phyloP scores from a whole-genome alignment of 1,140 invertebrate species.

The Papilio machaon region DNA sequence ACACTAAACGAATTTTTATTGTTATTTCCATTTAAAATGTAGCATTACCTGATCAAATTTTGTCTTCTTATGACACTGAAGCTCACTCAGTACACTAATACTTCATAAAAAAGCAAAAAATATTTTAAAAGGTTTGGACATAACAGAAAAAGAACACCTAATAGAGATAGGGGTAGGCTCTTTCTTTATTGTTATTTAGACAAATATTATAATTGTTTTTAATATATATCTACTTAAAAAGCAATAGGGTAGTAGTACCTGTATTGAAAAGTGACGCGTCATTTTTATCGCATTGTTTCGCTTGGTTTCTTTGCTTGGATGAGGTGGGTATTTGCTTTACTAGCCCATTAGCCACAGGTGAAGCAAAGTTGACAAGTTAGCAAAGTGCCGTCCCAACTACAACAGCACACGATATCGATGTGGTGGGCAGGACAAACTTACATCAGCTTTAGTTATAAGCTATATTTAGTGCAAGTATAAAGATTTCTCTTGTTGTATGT shows the following conservation, averaged over 20 bases:
- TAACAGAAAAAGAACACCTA: too few species aligned
- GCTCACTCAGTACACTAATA: neutral
- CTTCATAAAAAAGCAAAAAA: neutral
- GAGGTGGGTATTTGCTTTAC: conserved; percentile 5
- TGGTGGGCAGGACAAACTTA: neutral
- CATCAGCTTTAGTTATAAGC: neutral
- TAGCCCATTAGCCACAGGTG: neutral
- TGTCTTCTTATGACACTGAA: neutral
- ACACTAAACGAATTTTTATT: neutral
- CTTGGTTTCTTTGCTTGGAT: neutral
- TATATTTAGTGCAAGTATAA: too few species aligned
- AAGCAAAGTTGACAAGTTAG: neutral
- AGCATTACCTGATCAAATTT: neutral
- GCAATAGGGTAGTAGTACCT: too few species aligned
- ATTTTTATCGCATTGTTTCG: neutral
- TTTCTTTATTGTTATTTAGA: too few species aligned
- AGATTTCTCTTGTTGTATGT: too few species aligned
- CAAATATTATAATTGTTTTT: too few species aligned
- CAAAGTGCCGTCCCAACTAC: neutral
- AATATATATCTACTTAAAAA: too few species aligned
- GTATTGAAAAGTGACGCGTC: neutral
- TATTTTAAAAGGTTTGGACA: neutral
- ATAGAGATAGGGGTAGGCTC: too few species aligned
- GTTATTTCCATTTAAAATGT: neutral
- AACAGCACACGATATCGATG: neutral